These are phyloP conservation scores for Podarcis cretensis DNA, from an alignment of 2,113 vertebrate genomes.

Conservation along the genomic window DNA sequence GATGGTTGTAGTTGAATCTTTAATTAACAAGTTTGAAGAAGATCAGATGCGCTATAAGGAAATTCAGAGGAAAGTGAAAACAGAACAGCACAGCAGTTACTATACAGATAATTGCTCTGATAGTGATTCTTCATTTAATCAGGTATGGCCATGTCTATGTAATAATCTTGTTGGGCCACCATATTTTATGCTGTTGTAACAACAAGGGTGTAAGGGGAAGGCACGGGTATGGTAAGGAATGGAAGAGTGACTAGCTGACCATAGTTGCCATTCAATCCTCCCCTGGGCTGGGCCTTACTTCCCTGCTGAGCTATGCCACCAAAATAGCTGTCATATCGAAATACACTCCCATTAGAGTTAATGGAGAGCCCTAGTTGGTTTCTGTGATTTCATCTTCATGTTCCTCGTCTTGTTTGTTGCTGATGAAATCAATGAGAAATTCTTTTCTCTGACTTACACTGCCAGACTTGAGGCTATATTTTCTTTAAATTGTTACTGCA, in stretches of 20 bases:
- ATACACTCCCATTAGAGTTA: not conserved
- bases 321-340: not conserved
- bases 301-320: not conserved
- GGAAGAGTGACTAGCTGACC: not conserved
- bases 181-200: not conserved
- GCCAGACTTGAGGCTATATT: slow-evolving; percentile 1
- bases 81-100: slow-evolving; percentile 73
- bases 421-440: slow-evolving; percentile 5
- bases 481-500: slow-evolving; percentile 11
- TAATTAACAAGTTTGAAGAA: slow-evolving; percentile 91
- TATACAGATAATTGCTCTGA: slow-evolving; percentile 93
- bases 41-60: slow-evolving; percentile 85
- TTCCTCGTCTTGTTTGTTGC: not conserved
- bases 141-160: slow-evolving; percentile 72
- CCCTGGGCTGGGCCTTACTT: too few species aligned
- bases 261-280: not conserved
- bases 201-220: not conserved
- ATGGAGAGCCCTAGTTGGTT: not conserved
- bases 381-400: not conserved
- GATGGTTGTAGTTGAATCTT: slow-evolving; percentile 88
- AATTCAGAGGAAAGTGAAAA: slow-evolving; percentile 75
- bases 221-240: not conserved
- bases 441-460: not conserved
- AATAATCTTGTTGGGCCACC: not conserved
- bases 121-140: slow-evolving; percentile 95